A percentile compares a stretch with the other conserved stretches of the same genome.
These are phyloP conservation scores for Myioborus miniatus DNA, from an alignment of 2,797 vertebrate species.

Conservation along the genomic window DNA sequence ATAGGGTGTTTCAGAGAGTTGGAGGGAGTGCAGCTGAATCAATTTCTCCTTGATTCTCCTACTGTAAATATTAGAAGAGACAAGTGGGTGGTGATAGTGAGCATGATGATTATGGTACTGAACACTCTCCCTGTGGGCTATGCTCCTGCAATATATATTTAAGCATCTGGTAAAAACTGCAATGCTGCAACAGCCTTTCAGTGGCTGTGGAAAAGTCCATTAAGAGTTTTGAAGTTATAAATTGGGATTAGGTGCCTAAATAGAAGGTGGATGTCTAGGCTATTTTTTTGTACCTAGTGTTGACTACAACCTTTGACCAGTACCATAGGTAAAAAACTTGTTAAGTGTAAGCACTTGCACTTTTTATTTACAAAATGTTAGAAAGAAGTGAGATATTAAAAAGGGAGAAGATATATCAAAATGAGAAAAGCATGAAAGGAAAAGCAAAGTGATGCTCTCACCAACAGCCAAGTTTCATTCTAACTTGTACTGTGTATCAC, in stretches of 20 bases:
- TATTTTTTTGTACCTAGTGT: not conserved
- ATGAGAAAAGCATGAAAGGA: not conserved
- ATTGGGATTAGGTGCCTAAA: not conserved
- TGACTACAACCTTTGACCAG: not conserved
- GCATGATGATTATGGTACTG: not conserved
- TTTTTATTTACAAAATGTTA: not conserved
- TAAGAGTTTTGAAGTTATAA: not conserved
- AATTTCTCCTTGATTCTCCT: not conserved
- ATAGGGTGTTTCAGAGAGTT: not conserved
- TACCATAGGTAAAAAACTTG: fast-evolving
- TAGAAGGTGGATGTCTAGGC: not conserved
- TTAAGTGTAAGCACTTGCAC: not conserved
- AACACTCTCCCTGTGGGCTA: not conserved
- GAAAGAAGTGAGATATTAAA: not conserved
- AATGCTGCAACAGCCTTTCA: not conserved
- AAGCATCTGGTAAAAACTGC: not conserved
- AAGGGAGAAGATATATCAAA: not conserved
- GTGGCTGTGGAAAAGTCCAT: not conserved
- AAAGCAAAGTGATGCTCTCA: not conserved
- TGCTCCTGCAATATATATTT: not conserved
- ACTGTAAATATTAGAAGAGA: not conserved
- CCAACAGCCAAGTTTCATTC: not conserved
- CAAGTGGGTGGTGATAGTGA: not conserved
- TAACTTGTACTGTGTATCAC: not conserved
- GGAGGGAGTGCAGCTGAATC: not conserved